Evolutionary conservation across 2,888 invertebrate species (phyloP), one percentile per base, ranked within the genome.

Genomic region (Caenorhabditis becei): DNA sequence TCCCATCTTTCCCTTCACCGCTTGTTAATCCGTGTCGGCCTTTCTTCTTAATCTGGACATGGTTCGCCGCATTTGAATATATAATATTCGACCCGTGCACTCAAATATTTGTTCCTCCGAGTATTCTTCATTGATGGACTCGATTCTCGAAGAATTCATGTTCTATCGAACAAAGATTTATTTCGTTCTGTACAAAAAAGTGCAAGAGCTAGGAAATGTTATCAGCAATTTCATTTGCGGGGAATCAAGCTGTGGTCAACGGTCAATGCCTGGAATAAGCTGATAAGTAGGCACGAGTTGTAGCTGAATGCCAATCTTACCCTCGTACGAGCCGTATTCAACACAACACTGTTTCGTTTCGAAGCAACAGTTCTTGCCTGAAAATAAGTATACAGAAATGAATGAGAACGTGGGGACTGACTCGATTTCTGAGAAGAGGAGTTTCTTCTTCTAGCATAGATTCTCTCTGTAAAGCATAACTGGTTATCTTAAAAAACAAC

Each of bases 11-110:
- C 44, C 20, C 14, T 24, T 58, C 24, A 54, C 56, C 56, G 24
- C 35, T 71, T 78, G 70, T 78, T 78, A 71, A 78, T 78, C 77
- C 70, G 20, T 70, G 62, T 65, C 70, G 70, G 59, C 51, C 65
- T 70, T 63, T 70, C 65, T 70, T 59, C 70, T 78, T 78, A 78
- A 78, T 78, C 77, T 78, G 63, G 70, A 47, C 70, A 78, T 71
- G 77, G 77, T 78, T 78, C 77, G 70, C 26, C 77, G 77, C 70
- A 70, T 69, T 78, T 63, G 65, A 78, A 70, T 78, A 69, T 77
- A 77, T 71, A 65, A 77, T 70, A 77, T 77, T 77, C 67, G 63
- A 35, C 20, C 37, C 24, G 61, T 67, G 53, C 53, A 75, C 44
- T 59, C 53, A 66, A 75, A 75, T 75, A 66, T 75, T 75, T 67